Evolutionary conservation across 2,888 invertebrate species (phyloP).

Genomic region (Unio pictorum): DNA sequence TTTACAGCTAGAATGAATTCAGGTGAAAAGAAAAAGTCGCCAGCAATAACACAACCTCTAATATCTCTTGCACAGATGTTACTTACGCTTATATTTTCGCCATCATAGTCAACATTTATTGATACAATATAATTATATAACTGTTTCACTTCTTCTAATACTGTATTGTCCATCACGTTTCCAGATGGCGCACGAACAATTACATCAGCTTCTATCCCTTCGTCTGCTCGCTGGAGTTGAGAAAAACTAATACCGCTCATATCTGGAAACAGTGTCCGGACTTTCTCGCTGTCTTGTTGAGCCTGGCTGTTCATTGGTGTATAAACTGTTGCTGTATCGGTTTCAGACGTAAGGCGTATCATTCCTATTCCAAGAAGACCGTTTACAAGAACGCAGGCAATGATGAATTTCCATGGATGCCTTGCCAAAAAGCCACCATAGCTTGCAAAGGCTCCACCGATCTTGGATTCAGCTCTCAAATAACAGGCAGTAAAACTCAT

Average conservation of each 20-base stretch:
- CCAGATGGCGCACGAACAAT: constrained; percentile 20
- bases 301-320: constrained; percentile 35
- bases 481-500: constrained; percentile 2
- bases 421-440: constrained; percentile 17
- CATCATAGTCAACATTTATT: constrained; percentile 8
- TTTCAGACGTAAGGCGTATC: constrained; percentile 8
- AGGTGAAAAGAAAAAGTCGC: constrained; percentile 4
- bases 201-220: constrained; percentile 21
- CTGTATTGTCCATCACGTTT: constrained; percentile 15
- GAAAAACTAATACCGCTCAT: constrained; percentile 26
- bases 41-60: constrained; percentile 20
- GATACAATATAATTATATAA: constrained; percentile 4
- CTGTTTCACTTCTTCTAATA: constrained; percentile 14
- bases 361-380: constrained; percentile 12
- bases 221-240: constrained; percentile 16
- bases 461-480: constrained; percentile 6
- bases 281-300: constrained; percentile 31
- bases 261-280: constrained; percentile 33
- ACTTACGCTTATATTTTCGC: neutral
- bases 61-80: constrained; percentile 20
- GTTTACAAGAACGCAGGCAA: constrained; percentile 5
- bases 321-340: constrained; percentile 16
- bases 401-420: constrained; percentile 14
- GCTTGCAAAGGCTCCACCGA: constrained; percentile 11
- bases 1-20: constrained; percentile 5